Evolutionary conservation across 2,797 vertebrate species (phyloP).

Genomic region (Enteromius mattozi): DNA sequence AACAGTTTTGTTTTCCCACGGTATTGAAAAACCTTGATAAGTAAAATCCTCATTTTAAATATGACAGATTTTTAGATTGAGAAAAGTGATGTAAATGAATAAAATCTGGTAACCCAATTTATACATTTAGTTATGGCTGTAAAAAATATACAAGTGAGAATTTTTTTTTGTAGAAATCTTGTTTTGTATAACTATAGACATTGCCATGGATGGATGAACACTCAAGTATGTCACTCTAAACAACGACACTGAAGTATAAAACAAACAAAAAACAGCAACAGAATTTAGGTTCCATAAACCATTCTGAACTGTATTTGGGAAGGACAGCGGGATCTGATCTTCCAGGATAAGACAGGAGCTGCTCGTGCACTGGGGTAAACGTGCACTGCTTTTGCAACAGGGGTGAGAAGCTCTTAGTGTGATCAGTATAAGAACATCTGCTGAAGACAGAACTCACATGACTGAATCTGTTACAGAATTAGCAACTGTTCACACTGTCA

Average conservation of each 20-base stretch:
- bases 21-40: background rate
- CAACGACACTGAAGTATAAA: background rate
- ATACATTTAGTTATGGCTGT: background rate
- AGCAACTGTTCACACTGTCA: slow-evolving; percentile 12
- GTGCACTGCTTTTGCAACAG: slow-evolving; percentile 16
- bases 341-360: background rate
- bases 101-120: background rate
- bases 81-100: background rate
- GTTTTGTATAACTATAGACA: background rate
- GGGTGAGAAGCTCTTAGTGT: slow-evolving; percentile 41
- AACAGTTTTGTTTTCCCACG: background rate
- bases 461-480: slow-evolving; percentile 35
- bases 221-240: background rate
- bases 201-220: background rate
- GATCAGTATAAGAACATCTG: slow-evolving; percentile 52
- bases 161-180: background rate
- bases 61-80: background rate
- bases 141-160: background rate
- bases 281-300: background rate
- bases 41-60: background rate
- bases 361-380: background rate
- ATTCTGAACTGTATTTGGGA: background rate
- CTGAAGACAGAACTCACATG: slow-evolving; percentile 42
- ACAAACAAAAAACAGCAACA: background rate
- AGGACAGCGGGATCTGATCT: background rate